phyloP scores from a whole-genome alignment of 2,797 vertebrate genomes.

The Anguilla obscura region DNA sequence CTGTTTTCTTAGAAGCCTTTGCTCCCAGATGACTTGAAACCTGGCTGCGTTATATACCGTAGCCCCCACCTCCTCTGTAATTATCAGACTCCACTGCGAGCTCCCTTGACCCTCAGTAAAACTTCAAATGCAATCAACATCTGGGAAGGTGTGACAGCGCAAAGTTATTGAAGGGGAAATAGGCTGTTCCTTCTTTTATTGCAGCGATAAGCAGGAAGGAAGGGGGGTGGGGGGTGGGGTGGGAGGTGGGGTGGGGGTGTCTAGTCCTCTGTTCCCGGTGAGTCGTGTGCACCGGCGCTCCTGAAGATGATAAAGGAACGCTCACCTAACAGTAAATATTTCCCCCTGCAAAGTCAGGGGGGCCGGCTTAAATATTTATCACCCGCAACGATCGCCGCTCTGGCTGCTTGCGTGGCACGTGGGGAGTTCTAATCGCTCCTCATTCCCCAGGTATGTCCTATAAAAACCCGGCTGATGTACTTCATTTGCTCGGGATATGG shows the following conservation, averaged over 20 bases:
- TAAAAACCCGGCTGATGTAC: conserved; percentile 6
- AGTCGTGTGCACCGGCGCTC: not conserved
- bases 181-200: conserved; percentile 6
- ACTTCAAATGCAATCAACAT: conserved; percentile 25
- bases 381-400: not conserved
- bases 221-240: not conserved
- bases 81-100: not conserved
- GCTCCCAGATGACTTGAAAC: not conserved
- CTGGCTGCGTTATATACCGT: not conserved
- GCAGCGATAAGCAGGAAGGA: conserved; percentile 18
- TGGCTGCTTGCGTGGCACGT: not conserved
- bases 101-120: not conserved
- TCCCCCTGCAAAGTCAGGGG: not conserved
- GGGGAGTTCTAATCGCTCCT: not conserved
- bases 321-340: not conserved
- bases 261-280: not conserved
- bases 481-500: not conserved
- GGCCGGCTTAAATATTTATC: not conserved
- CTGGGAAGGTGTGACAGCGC: conserved; percentile 17
- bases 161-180: conserved; percentile 24
- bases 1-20: not conserved
- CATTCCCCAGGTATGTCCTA: not conserved
- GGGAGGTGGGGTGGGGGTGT: not conserved
- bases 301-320: not conserved
- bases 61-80: not conserved